phyloP scores from a whole-genome alignment of 2,888 invertebrate species.

The Leuctra nigra region DNA sequence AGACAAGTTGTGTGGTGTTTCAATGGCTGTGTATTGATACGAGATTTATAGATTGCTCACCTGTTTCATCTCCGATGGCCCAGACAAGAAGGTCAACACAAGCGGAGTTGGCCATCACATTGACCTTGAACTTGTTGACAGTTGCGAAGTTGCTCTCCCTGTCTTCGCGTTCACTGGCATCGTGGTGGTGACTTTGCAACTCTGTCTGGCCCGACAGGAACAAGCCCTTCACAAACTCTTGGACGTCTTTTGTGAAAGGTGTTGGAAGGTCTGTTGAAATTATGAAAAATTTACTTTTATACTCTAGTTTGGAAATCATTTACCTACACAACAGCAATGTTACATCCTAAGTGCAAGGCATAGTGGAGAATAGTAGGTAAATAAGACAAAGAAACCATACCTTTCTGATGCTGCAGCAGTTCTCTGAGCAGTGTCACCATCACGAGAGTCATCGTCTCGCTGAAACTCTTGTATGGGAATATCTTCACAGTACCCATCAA shows the following conservation, averaged over 20 bases:
- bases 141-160: conserved; percentile 71
- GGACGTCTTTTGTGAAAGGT: conserved; percentile 89
- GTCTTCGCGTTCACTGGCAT: conserved; percentile 76
- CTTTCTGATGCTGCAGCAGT: conserved; percentile 78
- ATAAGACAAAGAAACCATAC: conserved; percentile 36
- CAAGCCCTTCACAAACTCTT: conserved; percentile 79
- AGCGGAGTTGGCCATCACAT: conserved; percentile 94
- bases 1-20: too few species aligned
- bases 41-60: too few species aligned
- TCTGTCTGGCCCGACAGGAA: conserved; percentile 92
- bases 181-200: conserved; percentile 77
- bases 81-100: conserved; percentile 96
- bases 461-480: conserved; percentile 91
- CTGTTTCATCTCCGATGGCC: conserved; percentile 96
- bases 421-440: conserved; percentile 89
- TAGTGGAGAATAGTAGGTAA: too few species aligned
- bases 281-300: too few species aligned
- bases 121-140: conserved; percentile 87
- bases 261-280: conserved; percentile 64
- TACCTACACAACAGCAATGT: not conserved
- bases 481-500: conserved; percentile 56
- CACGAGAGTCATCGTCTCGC: conserved; percentile 89
- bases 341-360: too few species aligned
- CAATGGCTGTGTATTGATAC: too few species aligned
- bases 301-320: too few species aligned